phyloP scores from a whole-genome alignment of 2,888 invertebrate species.

The Acleris emargana region DNA sequence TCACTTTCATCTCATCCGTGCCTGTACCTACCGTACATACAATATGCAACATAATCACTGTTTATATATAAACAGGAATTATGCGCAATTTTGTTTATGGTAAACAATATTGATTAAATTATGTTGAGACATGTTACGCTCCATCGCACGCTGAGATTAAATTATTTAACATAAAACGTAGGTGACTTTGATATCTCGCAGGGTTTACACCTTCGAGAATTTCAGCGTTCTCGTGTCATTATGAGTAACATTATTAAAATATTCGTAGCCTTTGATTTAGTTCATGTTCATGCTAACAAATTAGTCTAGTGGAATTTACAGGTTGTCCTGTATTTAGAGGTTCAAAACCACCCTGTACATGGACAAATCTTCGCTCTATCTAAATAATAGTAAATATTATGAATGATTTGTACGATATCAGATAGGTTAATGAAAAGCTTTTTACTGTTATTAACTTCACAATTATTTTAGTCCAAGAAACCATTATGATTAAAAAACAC shows the following conservation, averaged over 20 bases:
- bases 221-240: conserved; percentile 51
- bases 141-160: conserved; percentile 63
- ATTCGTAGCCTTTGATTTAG: conserved; percentile 55
- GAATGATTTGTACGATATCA: too few relatives aligned
- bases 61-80: conserved; percentile 16
- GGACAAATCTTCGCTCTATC: too few relatives aligned
- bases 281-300: conserved; percentile 24
- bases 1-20: too few relatives aligned
- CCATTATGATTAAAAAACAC: too few relatives aligned
- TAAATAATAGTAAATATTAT: too few relatives aligned
- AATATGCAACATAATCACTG: conserved; percentile 1
- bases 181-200: conserved; percentile 60
- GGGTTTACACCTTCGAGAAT: conserved; percentile 60
- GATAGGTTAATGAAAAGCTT: too few relatives aligned
- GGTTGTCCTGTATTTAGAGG: too few relatives aligned
- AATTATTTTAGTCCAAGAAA: too few relatives aligned
- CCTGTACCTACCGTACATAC: background rate
- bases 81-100: conserved; percentile 36
- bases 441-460: too few relatives aligned
- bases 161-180: conserved; percentile 70
- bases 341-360: too few relatives aligned
- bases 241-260: conserved; percentile 53
- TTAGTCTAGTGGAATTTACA: background rate
- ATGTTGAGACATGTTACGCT: conserved; percentile 63
- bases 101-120: conserved; percentile 71